Evolutionary conservation across 2,888 invertebrate species (phyloP).

Genomic region (Eupithecia subfuscata): DNA sequence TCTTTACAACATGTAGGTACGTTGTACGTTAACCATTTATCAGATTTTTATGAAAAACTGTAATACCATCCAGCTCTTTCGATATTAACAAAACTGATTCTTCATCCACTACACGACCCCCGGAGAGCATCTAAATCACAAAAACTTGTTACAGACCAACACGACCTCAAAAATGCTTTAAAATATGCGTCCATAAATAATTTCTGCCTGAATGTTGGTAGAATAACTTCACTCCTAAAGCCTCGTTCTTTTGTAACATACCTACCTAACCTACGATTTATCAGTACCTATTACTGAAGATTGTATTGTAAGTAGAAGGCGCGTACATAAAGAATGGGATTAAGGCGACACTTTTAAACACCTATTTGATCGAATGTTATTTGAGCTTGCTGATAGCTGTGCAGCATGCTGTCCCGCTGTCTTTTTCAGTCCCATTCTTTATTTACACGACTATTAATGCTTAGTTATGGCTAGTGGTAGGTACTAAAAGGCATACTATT

Average conservation of each 20-base stretch:
- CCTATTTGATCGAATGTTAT: not conserved
- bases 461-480: too few relatives aligned
- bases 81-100: conserved; percentile 12
- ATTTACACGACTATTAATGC: not conserved
- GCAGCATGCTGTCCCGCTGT: not conserved
- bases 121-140: conserved; percentile 29
- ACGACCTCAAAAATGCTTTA: conserved; percentile 26
- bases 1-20: too few relatives aligned
- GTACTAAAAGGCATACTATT: not conserved
- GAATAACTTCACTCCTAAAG: conserved; percentile 7
- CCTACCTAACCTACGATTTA: not conserved
- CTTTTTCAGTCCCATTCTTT: not conserved
- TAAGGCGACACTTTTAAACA: not conserved
- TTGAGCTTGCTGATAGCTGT: not conserved
- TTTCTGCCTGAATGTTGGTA: conserved; percentile 1
- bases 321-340: not conserved
- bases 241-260: not conserved
- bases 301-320: too few relatives aligned
- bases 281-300: not conserved
- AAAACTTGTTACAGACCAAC: conserved; percentile 32
- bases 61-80: not conserved
- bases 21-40: not conserved
- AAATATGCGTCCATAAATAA: conserved; percentile 23
- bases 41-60: not conserved
- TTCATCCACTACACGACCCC: conserved; percentile 12